phyloP scores from a whole-genome alignment of 92 coral and sea anemone species.

The Metridium senile region DNA sequence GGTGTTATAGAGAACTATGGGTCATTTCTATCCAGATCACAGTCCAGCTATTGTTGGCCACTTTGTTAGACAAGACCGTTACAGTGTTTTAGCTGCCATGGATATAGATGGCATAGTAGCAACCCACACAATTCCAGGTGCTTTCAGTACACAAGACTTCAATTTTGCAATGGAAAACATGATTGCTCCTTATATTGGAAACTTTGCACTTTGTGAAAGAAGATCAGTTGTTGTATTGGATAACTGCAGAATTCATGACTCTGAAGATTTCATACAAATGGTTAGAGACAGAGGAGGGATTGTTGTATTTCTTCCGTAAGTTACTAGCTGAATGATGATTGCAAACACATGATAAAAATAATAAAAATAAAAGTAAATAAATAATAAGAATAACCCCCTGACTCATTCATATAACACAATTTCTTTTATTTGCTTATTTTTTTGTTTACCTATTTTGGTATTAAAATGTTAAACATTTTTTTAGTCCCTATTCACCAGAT shows the following conservation, averaged over 20 bases:
- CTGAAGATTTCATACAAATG: conserved; percentile 25
- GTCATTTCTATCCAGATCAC: conserved; percentile 36
- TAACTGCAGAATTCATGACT: conserved; percentile 46
- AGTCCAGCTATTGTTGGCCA: conserved; percentile 14
- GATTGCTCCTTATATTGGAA: conserved; percentile 39
- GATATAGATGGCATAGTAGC: conserved; percentile 44
- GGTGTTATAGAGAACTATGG: conserved; percentile 38
- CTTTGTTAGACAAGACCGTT: conserved; percentile 37
- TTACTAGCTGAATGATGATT: neutral
- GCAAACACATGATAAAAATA: neutral
- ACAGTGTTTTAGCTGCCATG: conserved; percentile 41
- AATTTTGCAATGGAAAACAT: conserved; percentile 32
- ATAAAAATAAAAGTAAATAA: neutral
- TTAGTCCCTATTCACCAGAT: conserved; percentile 56
- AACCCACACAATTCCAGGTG: conserved; percentile 31
- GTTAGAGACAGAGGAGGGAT: conserved; percentile 40
- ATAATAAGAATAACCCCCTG: neutral
- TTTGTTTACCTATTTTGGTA: neutral
- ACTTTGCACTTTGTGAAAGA: conserved; percentile 34
- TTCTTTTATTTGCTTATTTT: neutral
- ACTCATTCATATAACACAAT: neutral
- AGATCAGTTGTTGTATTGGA: conserved; percentile 41
- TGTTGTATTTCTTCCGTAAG: conserved; percentile 46
- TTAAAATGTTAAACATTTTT: neutral
- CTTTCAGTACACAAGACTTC: conserved; percentile 22